Evolutionary conservation across 1,140 invertebrate species (phyloP).

Genomic region (Drosophila fuyamai): DNA sequence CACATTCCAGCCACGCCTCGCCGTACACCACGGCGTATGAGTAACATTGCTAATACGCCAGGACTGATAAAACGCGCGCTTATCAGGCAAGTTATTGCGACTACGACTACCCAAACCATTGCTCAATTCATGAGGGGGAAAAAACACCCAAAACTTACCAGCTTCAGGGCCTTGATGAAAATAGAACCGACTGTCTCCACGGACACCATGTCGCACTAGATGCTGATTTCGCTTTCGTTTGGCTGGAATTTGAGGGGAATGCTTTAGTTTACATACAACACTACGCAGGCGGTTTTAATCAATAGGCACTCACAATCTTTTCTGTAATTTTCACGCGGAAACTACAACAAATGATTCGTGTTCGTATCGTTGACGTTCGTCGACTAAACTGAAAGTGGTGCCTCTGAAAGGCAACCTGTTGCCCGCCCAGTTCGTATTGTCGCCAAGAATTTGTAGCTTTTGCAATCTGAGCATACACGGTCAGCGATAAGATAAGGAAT

Average conservation of each 20-base stretch:
- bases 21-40: constrained; percentile 52
- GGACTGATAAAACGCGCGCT: constrained; percentile 56
- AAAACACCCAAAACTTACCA: constrained; percentile 86
- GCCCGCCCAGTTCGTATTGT: constrained; percentile 19
- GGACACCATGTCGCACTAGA: constrained; percentile 88
- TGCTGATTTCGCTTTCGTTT: constrained; percentile 17
- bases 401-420: constrained; percentile 42
- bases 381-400: constrained; percentile 58
- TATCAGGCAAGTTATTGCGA: constrained; percentile 50
- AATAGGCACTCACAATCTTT: constrained; percentile 40
- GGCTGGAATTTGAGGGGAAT: constrained; percentile 12
- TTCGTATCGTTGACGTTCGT: constrained; percentile 71
- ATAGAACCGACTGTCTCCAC: constrained; percentile 91
- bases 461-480: constrained; percentile 61
- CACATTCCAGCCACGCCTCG: constrained; percentile 39
- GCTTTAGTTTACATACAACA: neutral
- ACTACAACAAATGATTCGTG: constrained; percentile 50
- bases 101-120: constrained; percentile 42
- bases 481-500: constrained; percentile 63
- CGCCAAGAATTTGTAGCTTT: constrained; percentile 74
- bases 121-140: constrained; percentile 22
- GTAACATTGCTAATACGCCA: constrained; percentile 64
- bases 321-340: constrained; percentile 49
- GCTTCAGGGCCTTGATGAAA: constrained; percentile 91
- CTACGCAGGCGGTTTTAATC: neutral